Conservation (phyloP, 1,140 invertebrate species). For the Dendrolimus kikuchii region DNA sequence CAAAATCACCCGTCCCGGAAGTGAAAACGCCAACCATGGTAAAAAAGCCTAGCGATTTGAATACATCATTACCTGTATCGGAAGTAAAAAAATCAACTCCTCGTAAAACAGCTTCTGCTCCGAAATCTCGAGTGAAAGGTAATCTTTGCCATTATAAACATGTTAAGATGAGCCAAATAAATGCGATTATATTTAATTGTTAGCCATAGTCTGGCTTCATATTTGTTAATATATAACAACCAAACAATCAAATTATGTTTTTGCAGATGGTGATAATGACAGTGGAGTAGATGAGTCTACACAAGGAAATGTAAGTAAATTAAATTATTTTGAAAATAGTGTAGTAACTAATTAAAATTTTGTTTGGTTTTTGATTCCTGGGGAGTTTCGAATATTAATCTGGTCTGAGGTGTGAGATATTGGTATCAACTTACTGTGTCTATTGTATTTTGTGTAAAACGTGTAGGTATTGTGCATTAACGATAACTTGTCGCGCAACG, state of each 20-base stretch:
- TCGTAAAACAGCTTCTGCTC: slow-evolving; percentile 48
- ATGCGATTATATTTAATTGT: not conserved
- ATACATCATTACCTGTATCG: slow-evolving; percentile 25
- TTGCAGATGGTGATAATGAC: slow-evolving; percentile 84
- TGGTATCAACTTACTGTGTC: too few relatives aligned
- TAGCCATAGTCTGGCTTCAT: not conserved
- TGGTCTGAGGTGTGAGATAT: too few relatives aligned
- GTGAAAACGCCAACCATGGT: slow-evolving; percentile 23
- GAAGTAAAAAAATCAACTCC: slow-evolving; percentile 55
- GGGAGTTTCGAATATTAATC: too few relatives aligned
- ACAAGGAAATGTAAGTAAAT: slow-evolving; percentile 77
- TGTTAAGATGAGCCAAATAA: slow-evolving; percentile 38
- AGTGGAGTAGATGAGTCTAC: slow-evolving; percentile 84
- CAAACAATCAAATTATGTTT: slow-evolving; percentile 10
- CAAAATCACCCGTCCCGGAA: slow-evolving; percentile 45
- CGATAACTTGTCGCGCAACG: too few relatives aligned
- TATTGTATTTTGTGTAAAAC: too few relatives aligned
- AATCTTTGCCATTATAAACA: slow-evolving; percentile 14
- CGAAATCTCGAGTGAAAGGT: slow-evolving; percentile 59
- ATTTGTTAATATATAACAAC: not conserved
- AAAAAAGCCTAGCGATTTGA: slow-evolving; percentile 49
- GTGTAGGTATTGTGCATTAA: too few relatives aligned
- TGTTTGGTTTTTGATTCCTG: not conserved
- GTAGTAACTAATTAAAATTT: not conserved
- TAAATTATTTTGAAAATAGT: not conserved